Conservation (phyloP, 2,888 invertebrate genomes). For the Cephus rjabovi region DNA sequence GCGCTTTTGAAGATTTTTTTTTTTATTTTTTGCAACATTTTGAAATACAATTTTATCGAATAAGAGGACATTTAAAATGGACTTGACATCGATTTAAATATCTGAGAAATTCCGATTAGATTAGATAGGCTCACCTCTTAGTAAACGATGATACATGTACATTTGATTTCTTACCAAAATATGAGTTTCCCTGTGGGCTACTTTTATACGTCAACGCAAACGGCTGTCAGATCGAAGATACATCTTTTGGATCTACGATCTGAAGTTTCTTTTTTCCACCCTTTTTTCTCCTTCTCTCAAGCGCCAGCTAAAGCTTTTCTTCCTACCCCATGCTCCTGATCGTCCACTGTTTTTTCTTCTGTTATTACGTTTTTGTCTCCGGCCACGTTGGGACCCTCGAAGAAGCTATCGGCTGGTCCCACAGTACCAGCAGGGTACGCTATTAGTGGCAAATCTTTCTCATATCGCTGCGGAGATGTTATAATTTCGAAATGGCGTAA, state of each 20-base stretch:
- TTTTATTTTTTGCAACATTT: constrained; percentile 13
- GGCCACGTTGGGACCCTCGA: not conserved
- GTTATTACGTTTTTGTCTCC: constrained; percentile 7
- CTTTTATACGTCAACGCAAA: not conserved
- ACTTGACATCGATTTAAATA: not conserved
- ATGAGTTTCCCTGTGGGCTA: not conserved
- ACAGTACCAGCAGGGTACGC: not conserved
- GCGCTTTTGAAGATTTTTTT: not conserved
- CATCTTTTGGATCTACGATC: not conserved
- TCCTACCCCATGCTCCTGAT: not conserved
- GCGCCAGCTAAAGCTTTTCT: not conserved
- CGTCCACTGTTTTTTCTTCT: constrained; percentile 5
- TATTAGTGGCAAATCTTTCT: constrained; percentile 12
- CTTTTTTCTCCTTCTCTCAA: constrained; percentile 7
- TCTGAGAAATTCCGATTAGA: not conserved
- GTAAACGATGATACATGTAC: not conserved
- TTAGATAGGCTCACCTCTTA: not conserved
- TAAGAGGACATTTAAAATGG: constrained; percentile 27
- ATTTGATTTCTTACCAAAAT: not conserved
- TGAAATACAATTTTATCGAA: constrained; percentile 28
- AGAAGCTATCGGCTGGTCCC: not conserved
- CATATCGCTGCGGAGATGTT: constrained; percentile 49
- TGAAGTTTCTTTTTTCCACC: not conserved
- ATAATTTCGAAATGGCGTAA: constrained; percentile 61
- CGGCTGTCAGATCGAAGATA: not conserved